Evolutionary conservation across 2,113 vertebrate genomes (phyloP).

Genomic region (Leucoraja erinaceus): DNA sequence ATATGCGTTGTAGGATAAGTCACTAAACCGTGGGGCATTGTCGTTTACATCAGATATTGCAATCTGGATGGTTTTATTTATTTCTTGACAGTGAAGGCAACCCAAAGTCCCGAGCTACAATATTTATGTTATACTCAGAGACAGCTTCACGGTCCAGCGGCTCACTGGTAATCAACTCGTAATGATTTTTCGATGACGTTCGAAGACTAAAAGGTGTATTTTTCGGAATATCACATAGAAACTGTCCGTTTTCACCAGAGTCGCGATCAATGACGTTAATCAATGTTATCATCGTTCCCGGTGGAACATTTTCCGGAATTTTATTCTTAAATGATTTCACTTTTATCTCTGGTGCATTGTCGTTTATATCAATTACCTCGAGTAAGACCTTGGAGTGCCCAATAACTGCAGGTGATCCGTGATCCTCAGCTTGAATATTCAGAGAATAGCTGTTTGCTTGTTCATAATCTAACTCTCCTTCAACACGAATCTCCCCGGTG

Average conservation of each 20-base stretch:
- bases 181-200: neutral
- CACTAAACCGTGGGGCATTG: too few species aligned
- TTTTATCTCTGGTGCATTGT: too few species aligned
- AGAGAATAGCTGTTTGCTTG: neutral
- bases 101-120: slow-evolving; percentile 51
- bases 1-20: slow-evolving; percentile 52
- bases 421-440: slow-evolving; percentile 45
- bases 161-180: neutral
- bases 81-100: slow-evolving; percentile 51
- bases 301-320: slow-evolving; percentile 52
- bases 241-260: neutral
- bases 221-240: neutral
- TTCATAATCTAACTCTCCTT: slow-evolving; percentile 5
- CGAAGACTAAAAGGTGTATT: neutral
- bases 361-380: slow-evolving; percentile 42
- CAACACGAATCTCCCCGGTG: too few species aligned
- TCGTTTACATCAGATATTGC: too few species aligned
- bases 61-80: slow-evolving; percentile 53
- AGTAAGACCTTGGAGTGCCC: slow-evolving; percentile 45
- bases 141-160: slow-evolving; percentile 51
- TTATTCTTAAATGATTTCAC: neutral
- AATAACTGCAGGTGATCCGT: slow-evolving; percentile 42
- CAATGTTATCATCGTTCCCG: slow-evolving; percentile 53
- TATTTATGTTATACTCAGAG: slow-evolving; percentile 51
- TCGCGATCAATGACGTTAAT: slow-evolving; percentile 48